These are phyloP conservation scores for Zele albiditarsus DNA, from an alignment of 2,888 invertebrate species.

Conservation along the genomic window DNA sequence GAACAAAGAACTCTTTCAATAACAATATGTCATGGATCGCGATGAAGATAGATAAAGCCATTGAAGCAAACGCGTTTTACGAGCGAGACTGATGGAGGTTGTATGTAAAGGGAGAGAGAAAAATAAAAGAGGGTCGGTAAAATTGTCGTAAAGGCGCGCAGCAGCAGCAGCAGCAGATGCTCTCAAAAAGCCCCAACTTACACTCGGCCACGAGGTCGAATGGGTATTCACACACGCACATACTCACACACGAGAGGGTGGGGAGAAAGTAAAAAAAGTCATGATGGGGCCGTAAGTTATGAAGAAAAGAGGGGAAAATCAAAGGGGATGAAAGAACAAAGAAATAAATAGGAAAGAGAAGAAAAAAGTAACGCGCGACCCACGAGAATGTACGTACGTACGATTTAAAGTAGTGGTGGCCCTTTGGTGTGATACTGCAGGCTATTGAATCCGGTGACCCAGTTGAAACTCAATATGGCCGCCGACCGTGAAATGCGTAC, in stretches of 20 bases:
- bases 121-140: neutral
- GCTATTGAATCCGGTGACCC: constrained; percentile 44
- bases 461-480: constrained; percentile 46
- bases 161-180: too few relatives aligned
- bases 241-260: constrained; percentile 5
- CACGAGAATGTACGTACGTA: constrained; percentile 19
- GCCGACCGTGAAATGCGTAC: constrained; percentile 41
- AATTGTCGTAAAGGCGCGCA: constrained; percentile 20
- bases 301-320: neutral
- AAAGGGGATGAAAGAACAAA: neutral
- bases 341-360: neutral
- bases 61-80: constrained; percentile 24
- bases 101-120: neutral
- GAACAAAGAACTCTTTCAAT: neutral
- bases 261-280: neutral
- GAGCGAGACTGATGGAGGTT: neutral
- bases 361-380: neutral
- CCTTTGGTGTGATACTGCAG: constrained; percentile 26
- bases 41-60: neutral
- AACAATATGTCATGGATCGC: neutral
- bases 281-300: neutral
- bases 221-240: neutral
- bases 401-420: constrained; percentile 29
- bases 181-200: constrained; percentile 17
- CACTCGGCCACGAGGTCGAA: constrained; percentile 25